Evolutionary conservation across 2,113 vertebrate genomes (phyloP).

Genomic region (Macaca fascicularis): T2T-MFA8v1.1 NC_088388.1:57714001-57714500

Average conservation of each 20-base stretch:
- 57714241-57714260: constrained; percentile 47
- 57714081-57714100: constrained; percentile 53
- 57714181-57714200: constrained; percentile 59
- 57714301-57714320: constrained; percentile 35
- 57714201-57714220: constrained; percentile 42
- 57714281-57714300: constrained; percentile 22
- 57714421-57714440: constrained; percentile 49
- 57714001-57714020: constrained; percentile 37
- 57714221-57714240: constrained; percentile 53
- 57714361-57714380: not conserved
- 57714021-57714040: constrained; percentile 45
- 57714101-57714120: not conserved
- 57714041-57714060: constrained; percentile 46
- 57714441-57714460: constrained; percentile 36
- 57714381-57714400: constrained; percentile 57
- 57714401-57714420: constrained; percentile 35
- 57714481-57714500: constrained; percentile 18
- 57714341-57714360: constrained; percentile 54
- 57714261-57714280: not conserved
- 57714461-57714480: constrained; percentile 27
- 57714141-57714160: constrained; percentile 67
- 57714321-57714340: constrained; percentile 55
- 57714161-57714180: constrained; percentile 72
- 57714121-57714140: constrained; percentile 47
- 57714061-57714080: constrained; percentile 47